Conservation (phyloP, 1,140 invertebrate species). For the Eurosta solidaginis region DNA sequence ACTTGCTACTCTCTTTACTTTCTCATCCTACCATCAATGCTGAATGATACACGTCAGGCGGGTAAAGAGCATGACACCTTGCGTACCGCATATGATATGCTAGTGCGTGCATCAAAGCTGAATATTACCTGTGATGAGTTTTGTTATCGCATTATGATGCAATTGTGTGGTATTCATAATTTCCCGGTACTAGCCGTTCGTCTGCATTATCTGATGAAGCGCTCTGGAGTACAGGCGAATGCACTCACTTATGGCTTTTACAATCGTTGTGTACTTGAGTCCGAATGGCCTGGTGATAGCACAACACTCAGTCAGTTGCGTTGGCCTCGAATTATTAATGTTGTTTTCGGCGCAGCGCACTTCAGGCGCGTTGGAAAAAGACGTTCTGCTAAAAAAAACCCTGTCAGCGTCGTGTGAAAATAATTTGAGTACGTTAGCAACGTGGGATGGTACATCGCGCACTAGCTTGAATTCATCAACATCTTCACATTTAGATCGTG, state of each 20-base stretch:
- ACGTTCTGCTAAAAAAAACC: constrained; percentile 61
- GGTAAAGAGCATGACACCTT: constrained; percentile 79
- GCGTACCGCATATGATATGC: constrained; percentile 82
- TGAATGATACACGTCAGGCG: constrained; percentile 60
- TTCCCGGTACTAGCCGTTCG: constrained; percentile 94
- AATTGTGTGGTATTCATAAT: constrained; percentile 93
- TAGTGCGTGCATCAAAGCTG: constrained; percentile 82
- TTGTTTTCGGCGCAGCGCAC: constrained; percentile 87
- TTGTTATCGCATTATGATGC: constrained; percentile 98
- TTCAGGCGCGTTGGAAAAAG: constrained; percentile 75
- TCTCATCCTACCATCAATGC: constrained; percentile 85
- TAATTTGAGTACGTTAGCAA: constrained; percentile 61
- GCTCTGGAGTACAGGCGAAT: constrained; percentile 92
- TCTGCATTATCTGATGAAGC: constrained; percentile 93
- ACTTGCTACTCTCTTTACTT: constrained; percentile 97
- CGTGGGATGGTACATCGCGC: constrained; percentile 61
- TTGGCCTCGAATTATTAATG: constrained; percentile 94
- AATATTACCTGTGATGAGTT: constrained; percentile 91
- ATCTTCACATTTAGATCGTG: constrained; percentile 48
- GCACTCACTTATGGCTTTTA: constrained; percentile 94
- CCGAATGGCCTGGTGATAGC: constrained; percentile 89
- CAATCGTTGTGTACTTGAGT: constrained; percentile 83
- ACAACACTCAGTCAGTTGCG: constrained; percentile 78
- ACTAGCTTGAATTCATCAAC: constrained; percentile 62
- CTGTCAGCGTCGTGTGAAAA: constrained; percentile 54